Conservation (phyloP, 2,113 vertebrate genomes). For the Pomatorhinus ruficollis region DNA sequence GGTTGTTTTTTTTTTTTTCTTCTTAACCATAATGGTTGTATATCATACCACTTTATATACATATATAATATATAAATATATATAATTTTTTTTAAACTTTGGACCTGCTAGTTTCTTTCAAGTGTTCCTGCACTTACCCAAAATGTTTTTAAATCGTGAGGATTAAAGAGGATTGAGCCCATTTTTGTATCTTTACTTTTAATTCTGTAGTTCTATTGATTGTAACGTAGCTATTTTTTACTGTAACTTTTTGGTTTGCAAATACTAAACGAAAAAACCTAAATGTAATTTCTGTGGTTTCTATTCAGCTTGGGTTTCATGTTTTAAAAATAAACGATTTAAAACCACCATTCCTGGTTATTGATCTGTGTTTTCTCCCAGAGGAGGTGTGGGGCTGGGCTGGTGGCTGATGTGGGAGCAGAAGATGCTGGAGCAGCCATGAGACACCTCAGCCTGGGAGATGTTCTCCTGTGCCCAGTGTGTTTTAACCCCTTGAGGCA, state of each 20-base stretch:
- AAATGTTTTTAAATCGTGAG: constrained; percentile 77
- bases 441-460: background rate
- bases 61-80: constrained; percentile 68
- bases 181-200: constrained; percentile 63
- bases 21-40: constrained; percentile 64
- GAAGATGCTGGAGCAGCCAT: background rate
- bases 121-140: constrained; percentile 63
- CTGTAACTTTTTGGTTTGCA: constrained; percentile 80
- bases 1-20: background rate
- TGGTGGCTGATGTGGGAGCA: background rate
- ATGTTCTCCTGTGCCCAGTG: accelerated
- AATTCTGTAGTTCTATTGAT: constrained; percentile 71
- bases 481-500: background rate
- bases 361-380: background rate
- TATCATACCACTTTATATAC: constrained; percentile 64
- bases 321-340: constrained; percentile 91
- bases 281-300: constrained; percentile 92
- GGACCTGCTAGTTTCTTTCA: constrained; percentile 49
- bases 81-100: constrained; percentile 60
- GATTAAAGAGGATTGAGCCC: constrained; percentile 65
- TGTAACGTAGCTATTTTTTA: constrained; percentile 80
- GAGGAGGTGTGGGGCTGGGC: accelerated
- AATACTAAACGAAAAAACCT: constrained; percentile 84
- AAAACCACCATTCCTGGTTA: constrained; percentile 43
- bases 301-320: constrained; percentile 91